Percentiles rank a stretch among this genome's conserved stretches.
phyloP scores from a whole-genome alignment of 2,797 vertebrate species.

The Falco rusticolus region DNA sequence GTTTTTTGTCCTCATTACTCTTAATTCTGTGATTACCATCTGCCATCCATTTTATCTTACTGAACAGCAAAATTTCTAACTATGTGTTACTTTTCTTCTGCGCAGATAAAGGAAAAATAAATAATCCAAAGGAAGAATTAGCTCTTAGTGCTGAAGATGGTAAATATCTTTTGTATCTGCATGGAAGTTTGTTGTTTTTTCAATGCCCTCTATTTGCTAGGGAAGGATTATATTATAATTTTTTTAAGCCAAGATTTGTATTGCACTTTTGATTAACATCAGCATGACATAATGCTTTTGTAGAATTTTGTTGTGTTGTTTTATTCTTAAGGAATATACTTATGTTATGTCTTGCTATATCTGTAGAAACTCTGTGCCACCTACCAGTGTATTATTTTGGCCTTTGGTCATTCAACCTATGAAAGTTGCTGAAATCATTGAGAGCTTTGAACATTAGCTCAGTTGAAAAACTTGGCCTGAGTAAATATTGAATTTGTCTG shows the following conservation, averaged over 20 bases:
- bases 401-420: background rate
- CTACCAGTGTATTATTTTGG: background rate
- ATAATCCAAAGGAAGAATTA: slow-evolving; percentile 77
- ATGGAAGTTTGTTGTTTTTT: slow-evolving; percentile 56
- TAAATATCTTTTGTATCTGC: slow-evolving; percentile 78
- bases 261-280: background rate
- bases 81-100: slow-evolving; percentile 70
- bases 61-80: slow-evolving; percentile 61
- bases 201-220: background rate
- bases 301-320: background rate
- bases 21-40: slow-evolving; percentile 21
- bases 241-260: background rate
- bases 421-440: background rate
- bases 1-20: slow-evolving; percentile 44
- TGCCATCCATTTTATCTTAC: slow-evolving; percentile 18
- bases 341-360: background rate
- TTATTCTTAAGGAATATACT: background rate
- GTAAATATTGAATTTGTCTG: background rate
- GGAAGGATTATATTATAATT: background rate
- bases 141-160: slow-evolving; percentile 86
- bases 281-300: background rate
- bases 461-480: background rate
- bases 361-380: background rate
- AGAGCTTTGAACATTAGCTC: background rate
- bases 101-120: slow-evolving; percentile 85